Conservation (phyloP, 2,113 vertebrate genomes). For the Caranx ignobilis region DNA sequence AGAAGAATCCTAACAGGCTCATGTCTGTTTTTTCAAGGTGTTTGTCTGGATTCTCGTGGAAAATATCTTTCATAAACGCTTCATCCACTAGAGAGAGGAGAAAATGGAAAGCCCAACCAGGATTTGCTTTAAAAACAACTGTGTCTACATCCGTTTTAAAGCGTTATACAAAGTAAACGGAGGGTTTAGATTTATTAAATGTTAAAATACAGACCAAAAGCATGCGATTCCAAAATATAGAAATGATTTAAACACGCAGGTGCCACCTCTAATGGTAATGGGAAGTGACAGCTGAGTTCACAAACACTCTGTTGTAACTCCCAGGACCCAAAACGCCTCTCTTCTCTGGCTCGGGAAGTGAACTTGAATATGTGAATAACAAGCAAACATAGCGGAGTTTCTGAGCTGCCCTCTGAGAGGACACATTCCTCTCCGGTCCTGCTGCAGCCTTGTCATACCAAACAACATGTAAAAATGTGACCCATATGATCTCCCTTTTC, state of each 20-base stretch:
- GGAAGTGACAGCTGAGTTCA: slow-evolving; percentile 61
- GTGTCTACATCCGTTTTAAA: not conserved
- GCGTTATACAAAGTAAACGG: slow-evolving; percentile 6
- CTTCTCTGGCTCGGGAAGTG: slow-evolving; percentile 28
- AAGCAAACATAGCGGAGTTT: slow-evolving; percentile 57
- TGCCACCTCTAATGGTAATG: slow-evolving; percentile 64
- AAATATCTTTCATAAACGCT: slow-evolving; percentile 27
- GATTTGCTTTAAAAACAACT: slow-evolving; percentile 22
- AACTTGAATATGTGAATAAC: slow-evolving; percentile 67
- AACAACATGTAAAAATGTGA: slow-evolving; percentile 84
- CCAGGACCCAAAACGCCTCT: slow-evolving; percentile 26
- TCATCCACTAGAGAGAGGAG: not conserved
- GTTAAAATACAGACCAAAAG: not conserved
- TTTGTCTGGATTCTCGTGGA: slow-evolving; percentile 28
- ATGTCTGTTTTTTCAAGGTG: not conserved
- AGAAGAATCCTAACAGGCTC: slow-evolving; percentile 21
- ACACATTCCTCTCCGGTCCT: slow-evolving; percentile 73
- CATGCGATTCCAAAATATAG: slow-evolving; percentile 28
- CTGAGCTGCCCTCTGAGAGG: slow-evolving; percentile 60
- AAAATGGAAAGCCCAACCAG: not conserved
- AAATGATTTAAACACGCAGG: slow-evolving; percentile 56
- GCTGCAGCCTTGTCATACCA: slow-evolving; percentile 81
- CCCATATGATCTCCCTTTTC: slow-evolving; percentile 80
- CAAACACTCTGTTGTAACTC: slow-evolving; percentile 50
- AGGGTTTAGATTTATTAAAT: slow-evolving; percentile 13